Evolutionary conservation across 64 coral and sea anemone genomes (phyloP).

Genomic region (Anthopleura sola): DNA sequence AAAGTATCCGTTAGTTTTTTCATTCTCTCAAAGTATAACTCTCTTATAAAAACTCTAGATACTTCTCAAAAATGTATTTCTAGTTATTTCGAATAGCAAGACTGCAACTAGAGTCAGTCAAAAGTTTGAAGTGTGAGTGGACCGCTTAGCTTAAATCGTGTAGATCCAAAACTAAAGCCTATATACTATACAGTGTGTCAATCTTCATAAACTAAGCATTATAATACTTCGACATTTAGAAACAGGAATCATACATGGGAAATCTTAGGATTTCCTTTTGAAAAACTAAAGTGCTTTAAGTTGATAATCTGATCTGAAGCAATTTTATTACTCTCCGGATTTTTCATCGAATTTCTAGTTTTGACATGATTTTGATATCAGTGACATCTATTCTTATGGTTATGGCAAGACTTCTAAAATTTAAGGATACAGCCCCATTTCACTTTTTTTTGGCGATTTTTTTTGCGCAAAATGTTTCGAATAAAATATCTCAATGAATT

Average conservation of each 20-base stretch:
- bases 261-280: not conserved
- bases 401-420: not conserved
- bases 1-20: not conserved
- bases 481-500: too few relatives aligned
- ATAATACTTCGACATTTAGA: not conserved
- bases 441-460: not conserved
- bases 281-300: not conserved
- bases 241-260: not conserved
- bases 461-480: not conserved
- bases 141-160: not conserved
- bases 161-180: not conserved
- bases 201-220: not conserved
- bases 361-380: not conserved
- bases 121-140: too few relatives aligned
- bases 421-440: not conserved
- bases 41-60: not conserved
- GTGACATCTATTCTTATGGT: too few relatives aligned
- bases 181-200: too few relatives aligned
- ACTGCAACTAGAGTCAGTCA: not conserved
- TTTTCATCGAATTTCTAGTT: not conserved
- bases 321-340: not conserved
- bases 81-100: not conserved
- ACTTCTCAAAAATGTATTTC: not conserved
- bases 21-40: not conserved
- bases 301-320: conserved; percentile 2